Percentiles rank a stretch among this genome's conserved stretches.
Conservation (phyloP, 53 echinoderm and acorn worm genomes). For the Holothuria scabra region DNA sequence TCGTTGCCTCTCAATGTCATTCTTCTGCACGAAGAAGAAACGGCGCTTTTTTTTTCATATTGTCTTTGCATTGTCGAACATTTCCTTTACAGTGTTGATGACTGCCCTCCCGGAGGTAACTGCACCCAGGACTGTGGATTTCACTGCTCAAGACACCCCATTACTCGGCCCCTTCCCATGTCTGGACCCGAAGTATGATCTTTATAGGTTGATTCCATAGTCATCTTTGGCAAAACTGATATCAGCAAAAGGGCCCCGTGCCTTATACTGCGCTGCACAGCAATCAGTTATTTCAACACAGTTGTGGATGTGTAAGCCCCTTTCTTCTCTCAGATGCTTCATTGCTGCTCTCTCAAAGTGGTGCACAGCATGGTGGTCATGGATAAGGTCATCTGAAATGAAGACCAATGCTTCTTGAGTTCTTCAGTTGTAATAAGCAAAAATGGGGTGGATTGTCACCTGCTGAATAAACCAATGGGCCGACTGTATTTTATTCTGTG, state of each 20-base stretch:
- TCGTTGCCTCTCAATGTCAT: background rate
- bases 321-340: slow-evolving; percentile 20
- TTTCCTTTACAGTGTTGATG: slow-evolving; percentile 20
- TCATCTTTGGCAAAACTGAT: slow-evolving; percentile 22
- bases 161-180: slow-evolving; percentile 44
- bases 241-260: slow-evolving; percentile 41
- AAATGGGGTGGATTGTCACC: slow-evolving; percentile 64
- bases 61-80: slow-evolving; percentile 27
- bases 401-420: slow-evolving; percentile 51
- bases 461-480: slow-evolving; percentile 53
- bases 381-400: slow-evolving; percentile 59
- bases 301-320: background rate
- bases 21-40: slow-evolving; percentile 19
- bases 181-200: slow-evolving; percentile 33
- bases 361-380: slow-evolving; percentile 66
- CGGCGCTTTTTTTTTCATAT: slow-evolving; percentile 4
- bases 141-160: slow-evolving; percentile 32
- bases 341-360: slow-evolving; percentile 24
- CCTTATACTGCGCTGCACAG: slow-evolving; percentile 41
- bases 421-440: slow-evolving; percentile 61
- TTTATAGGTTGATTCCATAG: slow-evolving; percentile 11
- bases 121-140: background rate
- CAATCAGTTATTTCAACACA: slow-evolving; percentile 34
- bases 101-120: slow-evolving; percentile 10
- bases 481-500: slow-evolving; percentile 45